A percentile compares a stretch with the other conserved stretches of the same genome.
Conservation (phyloP, 2,113 vertebrate genomes). For the Cyprinodon tularosa region DNA sequence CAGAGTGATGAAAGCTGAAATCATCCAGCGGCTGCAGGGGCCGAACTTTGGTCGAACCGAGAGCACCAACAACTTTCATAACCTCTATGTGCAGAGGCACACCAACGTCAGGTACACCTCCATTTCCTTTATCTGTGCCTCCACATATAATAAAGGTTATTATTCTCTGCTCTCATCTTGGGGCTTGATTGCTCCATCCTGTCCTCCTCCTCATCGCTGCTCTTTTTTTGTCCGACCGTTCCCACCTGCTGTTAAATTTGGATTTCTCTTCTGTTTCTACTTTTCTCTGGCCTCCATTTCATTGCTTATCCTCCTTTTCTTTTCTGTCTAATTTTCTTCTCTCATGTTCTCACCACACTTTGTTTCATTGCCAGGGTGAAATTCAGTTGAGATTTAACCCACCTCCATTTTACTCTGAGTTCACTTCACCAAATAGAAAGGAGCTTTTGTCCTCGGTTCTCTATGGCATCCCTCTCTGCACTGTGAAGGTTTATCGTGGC, state of each 20-base stretch:
- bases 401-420: conserved; percentile 35
- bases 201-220: conserved; percentile 1
- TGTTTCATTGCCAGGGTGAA: conserved; percentile 27
- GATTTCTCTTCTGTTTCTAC: conserved; percentile 4
- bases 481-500: conserved; percentile 11
- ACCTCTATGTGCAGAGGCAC: conserved; percentile 97
- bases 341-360: background rate
- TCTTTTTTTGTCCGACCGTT: conserved; percentile 18
- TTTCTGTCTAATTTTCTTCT: background rate
- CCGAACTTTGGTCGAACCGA: conserved; percentile 95
- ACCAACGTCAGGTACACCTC: conserved; percentile 91
- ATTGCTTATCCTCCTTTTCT: background rate
- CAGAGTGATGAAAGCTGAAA: conserved; percentile 98
- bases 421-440: conserved; percentile 49
- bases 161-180: conserved; percentile 29
- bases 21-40: conserved; percentile 95
- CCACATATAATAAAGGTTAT: conserved; percentile 15
- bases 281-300: conserved; percentile 8
- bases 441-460: conserved; percentile 16
- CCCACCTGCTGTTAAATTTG: conserved; percentile 12
- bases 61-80: conserved; percentile 98
- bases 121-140: background rate
- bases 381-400: conserved; percentile 53
- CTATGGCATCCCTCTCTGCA: background rate
- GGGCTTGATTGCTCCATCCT: conserved; percentile 17